Evolutionary conservation across 2,888 invertebrate genomes (phyloP).

Genomic region (Drepana falcataria): DNA sequence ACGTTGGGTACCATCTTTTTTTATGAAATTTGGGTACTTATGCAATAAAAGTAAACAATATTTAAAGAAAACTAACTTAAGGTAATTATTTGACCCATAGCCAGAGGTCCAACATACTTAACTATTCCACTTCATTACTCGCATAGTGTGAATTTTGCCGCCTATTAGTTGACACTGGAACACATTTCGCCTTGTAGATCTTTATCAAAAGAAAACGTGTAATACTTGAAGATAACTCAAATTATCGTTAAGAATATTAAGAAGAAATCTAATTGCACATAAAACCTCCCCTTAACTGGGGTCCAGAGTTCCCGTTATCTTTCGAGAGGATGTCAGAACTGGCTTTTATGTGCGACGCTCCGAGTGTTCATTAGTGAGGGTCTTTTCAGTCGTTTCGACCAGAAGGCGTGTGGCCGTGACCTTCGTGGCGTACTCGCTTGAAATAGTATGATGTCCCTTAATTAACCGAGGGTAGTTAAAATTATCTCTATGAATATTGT

Average conservation of each 20-base stretch:
- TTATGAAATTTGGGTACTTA: too few relatives aligned
- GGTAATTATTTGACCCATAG: too few relatives aligned
- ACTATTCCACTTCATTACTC: too few relatives aligned
- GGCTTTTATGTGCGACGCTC: slow-evolving; percentile 12
- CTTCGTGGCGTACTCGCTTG: slow-evolving; percentile 12
- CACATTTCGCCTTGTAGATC: background rate
- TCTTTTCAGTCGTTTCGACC: slow-evolving; percentile 14
- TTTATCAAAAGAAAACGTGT: background rate
- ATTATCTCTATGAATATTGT: too few relatives aligned
- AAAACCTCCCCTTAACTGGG: background rate
- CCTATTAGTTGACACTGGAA: too few relatives aligned
- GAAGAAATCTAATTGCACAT: background rate
- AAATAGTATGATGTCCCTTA: background rate
- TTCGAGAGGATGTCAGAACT: background rate
- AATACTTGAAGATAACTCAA: background rate
- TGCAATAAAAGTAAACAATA: too few relatives aligned
- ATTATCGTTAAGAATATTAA: slow-evolving; percentile 2
- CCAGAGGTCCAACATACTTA: too few relatives aligned
- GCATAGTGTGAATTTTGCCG: too few relatives aligned
- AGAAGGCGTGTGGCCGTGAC: slow-evolving; percentile 11
- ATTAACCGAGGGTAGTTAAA: too few relatives aligned
- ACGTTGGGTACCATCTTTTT: too few relatives aligned
- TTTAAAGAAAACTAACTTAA: too few relatives aligned
- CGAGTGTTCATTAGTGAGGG: slow-evolving; percentile 26
- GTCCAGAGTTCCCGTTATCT: background rate